Conservation (phyloP, 2,797 vertebrate genomes). For the Mergus octosetaceus region DNA sequence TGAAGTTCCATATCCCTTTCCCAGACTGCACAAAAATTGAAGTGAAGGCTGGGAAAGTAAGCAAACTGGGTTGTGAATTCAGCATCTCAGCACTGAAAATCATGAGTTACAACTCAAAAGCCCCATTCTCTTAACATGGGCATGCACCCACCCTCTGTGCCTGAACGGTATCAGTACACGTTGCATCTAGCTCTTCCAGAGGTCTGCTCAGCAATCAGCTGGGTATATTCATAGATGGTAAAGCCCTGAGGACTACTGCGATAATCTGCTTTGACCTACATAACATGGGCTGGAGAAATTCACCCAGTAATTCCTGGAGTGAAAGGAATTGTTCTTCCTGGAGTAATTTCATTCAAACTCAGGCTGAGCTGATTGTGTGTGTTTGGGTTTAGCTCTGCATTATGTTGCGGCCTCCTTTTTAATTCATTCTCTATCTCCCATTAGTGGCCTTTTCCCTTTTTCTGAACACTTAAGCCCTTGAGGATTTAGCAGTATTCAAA, state of each 20-base stretch:
- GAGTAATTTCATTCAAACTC: slow-evolving; percentile 41
- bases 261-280: slow-evolving; percentile 66
- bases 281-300: slow-evolving; percentile 51
- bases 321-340: slow-evolving; percentile 30
- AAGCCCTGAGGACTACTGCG: slow-evolving; percentile 8
- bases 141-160: background rate
- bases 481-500: slow-evolving; percentile 19
- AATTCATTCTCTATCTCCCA: slow-evolving; percentile 11
- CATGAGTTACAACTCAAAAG: background rate
- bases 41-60: background rate
- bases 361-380: background rate
- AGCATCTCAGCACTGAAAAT: background rate
- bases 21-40: background rate
- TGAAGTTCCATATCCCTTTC: background rate
- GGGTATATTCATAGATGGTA: slow-evolving; percentile 58
- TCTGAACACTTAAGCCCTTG: background rate
- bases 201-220: slow-evolving; percentile 37
- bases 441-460: background rate
- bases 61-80: background rate
- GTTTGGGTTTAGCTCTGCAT: background rate
- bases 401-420: background rate
- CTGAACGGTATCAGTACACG: background rate
- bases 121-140: background rate
- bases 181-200: background rate
- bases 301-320: slow-evolving; percentile 53